Conservation (phyloP, 2,797 vertebrate species). For the Sylvilagus floridanus region DNA sequence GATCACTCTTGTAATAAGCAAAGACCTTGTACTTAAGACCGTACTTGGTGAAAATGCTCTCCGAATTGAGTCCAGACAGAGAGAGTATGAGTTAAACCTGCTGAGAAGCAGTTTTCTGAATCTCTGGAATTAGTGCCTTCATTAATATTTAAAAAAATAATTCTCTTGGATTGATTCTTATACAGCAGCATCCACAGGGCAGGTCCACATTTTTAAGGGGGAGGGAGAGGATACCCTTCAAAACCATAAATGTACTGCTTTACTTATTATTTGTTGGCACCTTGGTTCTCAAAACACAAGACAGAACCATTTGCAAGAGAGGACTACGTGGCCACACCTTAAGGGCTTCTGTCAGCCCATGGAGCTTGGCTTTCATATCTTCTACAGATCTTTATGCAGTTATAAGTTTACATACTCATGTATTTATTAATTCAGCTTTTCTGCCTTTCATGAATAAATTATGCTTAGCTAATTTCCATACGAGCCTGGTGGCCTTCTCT, state of each 20-base stretch:
- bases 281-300: constrained; percentile 61
- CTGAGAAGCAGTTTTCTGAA: constrained; percentile 59
- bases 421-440: constrained; percentile 84
- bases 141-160: constrained; percentile 80
- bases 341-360: constrained; percentile 58
- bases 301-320: constrained; percentile 47
- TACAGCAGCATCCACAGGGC: constrained; percentile 43
- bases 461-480: constrained; percentile 80
- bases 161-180: constrained; percentile 74
- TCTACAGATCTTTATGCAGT: constrained; percentile 76
- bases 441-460: constrained; percentile 84
- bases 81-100: constrained; percentile 45
- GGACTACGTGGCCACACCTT: constrained; percentile 56
- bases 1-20: neutral
- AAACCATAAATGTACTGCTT: constrained; percentile 55
- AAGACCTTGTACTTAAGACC: neutral
- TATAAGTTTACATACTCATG: constrained; percentile 79
- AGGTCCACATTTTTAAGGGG: neutral
- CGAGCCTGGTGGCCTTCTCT: constrained; percentile 77
- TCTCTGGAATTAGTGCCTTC: constrained; percentile 72
- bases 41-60: constrained; percentile 15
- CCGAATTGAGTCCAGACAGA: constrained; percentile 25
- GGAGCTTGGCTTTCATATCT: constrained; percentile 69
- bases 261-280: constrained; percentile 59
- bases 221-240: neutral